Conservation (phyloP, 92 coral and sea anemone species). For the Palythoa caribaeorum region DNA sequence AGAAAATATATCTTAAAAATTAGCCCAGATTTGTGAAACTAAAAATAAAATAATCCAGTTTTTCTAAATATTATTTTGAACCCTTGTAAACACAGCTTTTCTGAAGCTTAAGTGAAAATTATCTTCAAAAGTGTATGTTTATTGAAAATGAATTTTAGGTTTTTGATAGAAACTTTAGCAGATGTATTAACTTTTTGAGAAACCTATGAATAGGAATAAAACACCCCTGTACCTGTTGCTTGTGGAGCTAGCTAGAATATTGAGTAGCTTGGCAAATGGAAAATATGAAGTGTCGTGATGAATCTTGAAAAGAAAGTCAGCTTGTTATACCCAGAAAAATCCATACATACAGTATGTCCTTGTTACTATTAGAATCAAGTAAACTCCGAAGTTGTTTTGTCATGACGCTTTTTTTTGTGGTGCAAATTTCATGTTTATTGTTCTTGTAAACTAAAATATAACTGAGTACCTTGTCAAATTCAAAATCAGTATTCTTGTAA, state of each 20-base stretch:
- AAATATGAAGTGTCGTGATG: no score
- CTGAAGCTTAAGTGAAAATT: not conserved
- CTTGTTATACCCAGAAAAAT: not conserved
- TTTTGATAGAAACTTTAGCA: no score
- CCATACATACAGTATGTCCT: not conserved
- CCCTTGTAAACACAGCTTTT: conserved; percentile 8
- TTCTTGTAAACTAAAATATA: not conserved
- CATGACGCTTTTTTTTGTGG: no score
- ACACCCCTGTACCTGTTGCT: no score
- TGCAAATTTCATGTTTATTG: no score
- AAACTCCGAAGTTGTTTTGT: not conserved
- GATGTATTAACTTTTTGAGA: no score
- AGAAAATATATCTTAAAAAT: no score
- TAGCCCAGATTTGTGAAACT: not conserved
- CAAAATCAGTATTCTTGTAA: not conserved
- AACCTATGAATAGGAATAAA: no score
- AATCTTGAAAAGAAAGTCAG: no score
- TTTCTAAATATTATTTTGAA: not conserved
- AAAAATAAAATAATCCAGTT: not conserved
- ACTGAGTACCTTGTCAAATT: not conserved
- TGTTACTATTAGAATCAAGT: not conserved
- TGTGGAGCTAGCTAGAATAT: no score
- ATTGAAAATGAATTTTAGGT: no score
- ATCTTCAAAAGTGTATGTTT: not conserved
- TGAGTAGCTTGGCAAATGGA: no score